Conservation (phyloP, 2,888 invertebrate genomes). For the Cepaea hortensis region DNA sequence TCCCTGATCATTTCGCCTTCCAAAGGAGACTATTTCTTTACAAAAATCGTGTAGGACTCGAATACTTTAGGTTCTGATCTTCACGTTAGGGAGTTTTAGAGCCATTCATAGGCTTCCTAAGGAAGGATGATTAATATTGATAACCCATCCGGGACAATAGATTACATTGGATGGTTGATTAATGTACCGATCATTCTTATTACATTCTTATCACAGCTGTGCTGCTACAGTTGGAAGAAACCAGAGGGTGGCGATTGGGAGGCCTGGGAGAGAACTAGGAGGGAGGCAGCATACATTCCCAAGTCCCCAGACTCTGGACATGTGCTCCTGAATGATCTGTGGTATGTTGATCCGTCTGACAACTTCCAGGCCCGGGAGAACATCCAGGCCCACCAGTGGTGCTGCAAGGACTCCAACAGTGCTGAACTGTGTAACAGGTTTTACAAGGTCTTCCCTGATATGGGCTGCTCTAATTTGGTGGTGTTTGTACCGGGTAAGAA, state of each 20-base stretch:
- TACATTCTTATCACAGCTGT: neutral
- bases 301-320: constrained; percentile 22
- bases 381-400: constrained; percentile 27
- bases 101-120: too few relatives aligned
- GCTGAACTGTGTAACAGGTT: constrained; percentile 2
- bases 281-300: constrained; percentile 17
- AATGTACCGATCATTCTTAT: neutral
- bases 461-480: constrained; percentile 36
- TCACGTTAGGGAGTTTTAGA: too few relatives aligned
- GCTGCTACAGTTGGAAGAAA: constrained; percentile 32
- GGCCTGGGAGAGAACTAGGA: constrained; percentile 2
- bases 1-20: too few relatives aligned
- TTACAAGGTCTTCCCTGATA: constrained; percentile 32
- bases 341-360: neutral
- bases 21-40: too few relatives aligned
- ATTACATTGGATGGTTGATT: neutral
- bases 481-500: constrained; percentile 28
- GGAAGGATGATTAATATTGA: too few relatives aligned
- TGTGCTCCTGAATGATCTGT: constrained; percentile 16
- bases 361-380: constrained; percentile 31
- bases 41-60: too few relatives aligned
- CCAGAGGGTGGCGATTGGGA: constrained; percentile 1
- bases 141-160: too few relatives aligned
- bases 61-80: too few relatives aligned
- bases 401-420: neutral